Conservation (phyloP, 1,140 invertebrate species). For the Sarcophaga bullata region DNA sequence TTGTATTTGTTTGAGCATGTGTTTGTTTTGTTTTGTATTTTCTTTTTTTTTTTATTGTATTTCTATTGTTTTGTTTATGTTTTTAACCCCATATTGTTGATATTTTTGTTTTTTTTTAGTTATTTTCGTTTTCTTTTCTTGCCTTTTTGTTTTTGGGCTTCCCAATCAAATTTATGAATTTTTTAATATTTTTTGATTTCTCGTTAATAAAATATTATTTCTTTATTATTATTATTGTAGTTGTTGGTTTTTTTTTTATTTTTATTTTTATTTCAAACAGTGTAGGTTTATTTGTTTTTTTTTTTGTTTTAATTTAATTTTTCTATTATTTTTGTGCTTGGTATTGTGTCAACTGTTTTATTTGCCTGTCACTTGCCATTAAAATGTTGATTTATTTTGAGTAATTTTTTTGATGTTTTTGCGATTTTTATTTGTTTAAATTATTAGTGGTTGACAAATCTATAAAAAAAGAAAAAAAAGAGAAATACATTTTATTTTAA, state of each 20-base stretch:
- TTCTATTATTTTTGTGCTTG: conserved; percentile 9
- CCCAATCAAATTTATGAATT: not conserved
- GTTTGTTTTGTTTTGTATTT: not conserved
- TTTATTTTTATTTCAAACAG: not conserved
- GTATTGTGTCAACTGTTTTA: conserved; percentile 31
- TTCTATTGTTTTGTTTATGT: not conserved
- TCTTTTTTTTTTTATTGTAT: not conserved
- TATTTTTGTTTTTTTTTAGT: conserved; percentile 13
- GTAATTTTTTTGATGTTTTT: not conserved
- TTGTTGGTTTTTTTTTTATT: too few species aligned
- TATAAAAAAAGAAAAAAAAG: not conserved
- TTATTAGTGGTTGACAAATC: conserved; percentile 10
- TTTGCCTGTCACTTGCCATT: conserved; percentile 25
- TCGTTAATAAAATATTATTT: conserved; percentile 19
- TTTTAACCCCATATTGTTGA: not conserved
- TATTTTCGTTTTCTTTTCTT: not conserved
- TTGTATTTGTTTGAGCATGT: not conserved
- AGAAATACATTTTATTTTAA: not conserved
- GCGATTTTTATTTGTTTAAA: not conserved
- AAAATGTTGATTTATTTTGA: not conserved
- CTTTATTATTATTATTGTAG: not conserved
- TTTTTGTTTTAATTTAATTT: not conserved
- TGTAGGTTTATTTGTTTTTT: too few species aligned
- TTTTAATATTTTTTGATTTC: conserved; percentile 35
- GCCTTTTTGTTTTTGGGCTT: not conserved